A percentile compares a stretch with the other conserved stretches of the same genome.
phyloP scores from a whole-genome alignment of 92 coral and sea anemone genomes.

The Heliopora coerulea region DNA sequence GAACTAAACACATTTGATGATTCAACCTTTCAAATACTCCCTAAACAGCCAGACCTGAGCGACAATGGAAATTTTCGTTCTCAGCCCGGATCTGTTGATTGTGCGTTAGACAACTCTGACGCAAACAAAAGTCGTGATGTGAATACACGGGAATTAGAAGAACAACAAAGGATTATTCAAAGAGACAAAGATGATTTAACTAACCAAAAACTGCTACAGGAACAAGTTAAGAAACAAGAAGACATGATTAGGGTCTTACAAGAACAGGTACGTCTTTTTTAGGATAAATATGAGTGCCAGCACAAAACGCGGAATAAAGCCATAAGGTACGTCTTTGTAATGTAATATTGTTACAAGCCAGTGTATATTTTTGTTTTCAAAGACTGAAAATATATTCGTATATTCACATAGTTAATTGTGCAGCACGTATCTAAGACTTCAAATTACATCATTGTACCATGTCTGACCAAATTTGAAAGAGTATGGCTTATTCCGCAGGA shows the following conservation, averaged over 20 bases:
- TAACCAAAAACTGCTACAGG: slow-evolving; percentile 21
- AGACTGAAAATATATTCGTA: too few relatives aligned
- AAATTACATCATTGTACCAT: too few relatives aligned
- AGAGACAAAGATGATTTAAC: neutral
- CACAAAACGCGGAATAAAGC: neutral
- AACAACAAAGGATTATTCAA: neutral
- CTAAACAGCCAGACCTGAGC: neutral
- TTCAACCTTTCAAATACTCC: neutral
- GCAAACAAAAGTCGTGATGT: neutral
- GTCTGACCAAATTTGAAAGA: too few relatives aligned
- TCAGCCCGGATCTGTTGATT: neutral
- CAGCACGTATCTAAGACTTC: too few relatives aligned
- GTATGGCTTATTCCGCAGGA: too few relatives aligned
- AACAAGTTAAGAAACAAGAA: slow-evolving; percentile 40
- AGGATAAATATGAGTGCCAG: slow-evolving; percentile 20
- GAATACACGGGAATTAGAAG: neutral
- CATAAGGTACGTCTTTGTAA: too few relatives aligned
- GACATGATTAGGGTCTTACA: slow-evolving; percentile 42
- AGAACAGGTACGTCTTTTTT: slow-evolving; percentile 37
- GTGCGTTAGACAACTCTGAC: neutral
- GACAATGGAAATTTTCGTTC: too few relatives aligned
- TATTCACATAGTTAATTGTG: too few relatives aligned
- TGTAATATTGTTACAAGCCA: too few relatives aligned
- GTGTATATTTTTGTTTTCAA: too few relatives aligned
- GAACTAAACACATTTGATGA: neutral